Base-by-base conservation (phyloP, 2,888 invertebrate species). In the Andrena fulva region DNA sequence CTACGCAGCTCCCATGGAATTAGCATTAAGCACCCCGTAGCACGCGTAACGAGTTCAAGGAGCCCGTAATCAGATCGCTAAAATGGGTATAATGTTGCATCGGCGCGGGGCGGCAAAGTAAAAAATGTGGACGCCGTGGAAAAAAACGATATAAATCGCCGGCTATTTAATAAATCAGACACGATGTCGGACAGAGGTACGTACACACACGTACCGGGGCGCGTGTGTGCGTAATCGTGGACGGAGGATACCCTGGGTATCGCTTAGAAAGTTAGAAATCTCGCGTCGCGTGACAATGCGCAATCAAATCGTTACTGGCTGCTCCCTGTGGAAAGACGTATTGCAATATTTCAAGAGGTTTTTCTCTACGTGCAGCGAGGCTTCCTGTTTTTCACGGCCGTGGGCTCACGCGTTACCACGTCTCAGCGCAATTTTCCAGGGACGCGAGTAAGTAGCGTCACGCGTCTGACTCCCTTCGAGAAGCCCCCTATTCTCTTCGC, bases 241-340 rank as follows among this genome's bases (percentile, higher is more conserved):
- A 24, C 31, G 77, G 71, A 66, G 60, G 76, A 82, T 77, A 77
- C 69, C 29, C 54, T 12, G 42, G 42, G 42, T 42, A 71, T 48
- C 67, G 64, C 59, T 72, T 83, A 83, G 82, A 81, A 83, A 83
- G 82, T 82, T 68, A 83, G 82, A 83, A 83, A 82, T 83, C 82
- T 69, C 77, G 33, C 52, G 60, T 83, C 82, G 82, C 82, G 82
- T 83, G 82, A 83, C 82, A 83, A 83, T 77, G 82, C 24, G 82
- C 82, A 77, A 82, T 83, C 82, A 82, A 83, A 83, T 73, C 82
- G 72, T 82, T 73, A 62, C 52, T 29, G 77, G 59, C 16, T 67
- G 68, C 77, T 63, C 48, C 42, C 50, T 56, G 2, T 33, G 77
- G 64, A 68, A 52, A 77, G 69, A 77, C 71, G 33, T 27, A 69